These are phyloP conservation scores for Coptotermes formosanus DNA, from an alignment of 1,140 invertebrate species.

Conservation along the genomic window DNA sequence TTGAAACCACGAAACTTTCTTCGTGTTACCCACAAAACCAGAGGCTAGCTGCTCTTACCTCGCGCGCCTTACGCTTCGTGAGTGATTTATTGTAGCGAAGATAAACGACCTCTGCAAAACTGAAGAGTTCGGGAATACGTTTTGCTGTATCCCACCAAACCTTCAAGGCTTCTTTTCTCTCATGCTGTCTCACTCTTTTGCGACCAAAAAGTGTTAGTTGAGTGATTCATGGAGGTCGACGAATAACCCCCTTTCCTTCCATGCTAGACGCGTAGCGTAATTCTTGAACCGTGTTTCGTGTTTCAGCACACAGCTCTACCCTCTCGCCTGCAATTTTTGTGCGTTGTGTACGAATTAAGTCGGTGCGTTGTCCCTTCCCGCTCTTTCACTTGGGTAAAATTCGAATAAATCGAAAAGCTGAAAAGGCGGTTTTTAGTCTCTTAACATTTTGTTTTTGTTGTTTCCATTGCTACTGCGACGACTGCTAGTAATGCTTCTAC, in stretches of 20 bases:
- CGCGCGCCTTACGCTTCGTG: background rate
- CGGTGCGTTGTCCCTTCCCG: background rate
- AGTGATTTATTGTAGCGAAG: constrained; percentile 27
- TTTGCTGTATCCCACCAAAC: background rate
- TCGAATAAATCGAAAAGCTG: too few relatives aligned
- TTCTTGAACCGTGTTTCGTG: constrained; percentile 15
- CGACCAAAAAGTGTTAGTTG: constrained; percentile 13
- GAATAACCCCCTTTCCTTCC: background rate
- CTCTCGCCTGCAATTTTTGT: background rate
- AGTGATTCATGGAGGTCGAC: constrained; percentile 15
- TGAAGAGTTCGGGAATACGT: constrained; percentile 21
- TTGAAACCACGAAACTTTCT: background rate
- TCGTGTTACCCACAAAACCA: background rate
- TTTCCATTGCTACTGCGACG: too few relatives aligned
- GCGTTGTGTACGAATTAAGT: constrained; percentile 4
- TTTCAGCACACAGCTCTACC: background rate
- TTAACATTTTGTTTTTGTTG: too few relatives aligned
- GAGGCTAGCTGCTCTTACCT: background rate
- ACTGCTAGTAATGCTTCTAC: too few relatives aligned
- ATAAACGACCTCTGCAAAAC: constrained; percentile 24
- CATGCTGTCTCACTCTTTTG: background rate
- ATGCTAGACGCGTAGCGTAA: background rate
- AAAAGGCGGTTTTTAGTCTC: too few relatives aligned
- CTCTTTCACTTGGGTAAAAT: too few relatives aligned
- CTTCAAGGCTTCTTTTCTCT: background rate